Evolutionary conservation across 2,113 vertebrate species (phyloP).

Genomic region (Hydrochoerus hydrochaeris): DNA sequence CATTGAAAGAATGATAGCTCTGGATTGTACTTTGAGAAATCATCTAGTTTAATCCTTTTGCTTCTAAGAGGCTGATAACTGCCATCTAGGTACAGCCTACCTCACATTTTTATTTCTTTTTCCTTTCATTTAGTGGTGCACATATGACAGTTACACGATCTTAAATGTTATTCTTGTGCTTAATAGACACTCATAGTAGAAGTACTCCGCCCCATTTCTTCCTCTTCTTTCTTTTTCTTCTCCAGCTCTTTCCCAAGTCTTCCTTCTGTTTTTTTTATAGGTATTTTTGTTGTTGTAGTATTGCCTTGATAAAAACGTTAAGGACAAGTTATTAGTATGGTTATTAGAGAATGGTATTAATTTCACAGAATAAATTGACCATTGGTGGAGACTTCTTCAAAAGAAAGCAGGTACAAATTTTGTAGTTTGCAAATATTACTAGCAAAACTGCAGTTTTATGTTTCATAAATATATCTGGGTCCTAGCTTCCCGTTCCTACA

Average conservation of each 20-base stretch:
- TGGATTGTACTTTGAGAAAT: constrained; percentile 21
- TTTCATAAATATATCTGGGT: not conserved
- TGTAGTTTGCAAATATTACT: not conserved
- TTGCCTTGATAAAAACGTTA: not conserved
- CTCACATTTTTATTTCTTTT: not conserved
- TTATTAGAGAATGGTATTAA: not conserved
- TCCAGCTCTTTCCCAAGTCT: not conserved
- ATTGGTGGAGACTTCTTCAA: not conserved
- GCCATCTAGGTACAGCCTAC: not conserved
- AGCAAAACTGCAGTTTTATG: not conserved
- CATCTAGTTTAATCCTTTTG: constrained; percentile 27
- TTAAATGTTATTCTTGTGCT: not conserved
- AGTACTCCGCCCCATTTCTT: not conserved
- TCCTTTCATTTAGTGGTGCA: not conserved
- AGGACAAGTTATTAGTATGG: not conserved
- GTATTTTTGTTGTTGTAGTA: not conserved
- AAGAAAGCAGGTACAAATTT: not conserved
- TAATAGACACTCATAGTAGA: not conserved
- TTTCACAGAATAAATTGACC: not conserved
- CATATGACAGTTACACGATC: not conserved
- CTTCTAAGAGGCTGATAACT: constrained; percentile 20
- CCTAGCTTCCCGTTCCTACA: not conserved
- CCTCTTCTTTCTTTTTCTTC: not conserved
- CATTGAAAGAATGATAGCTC: constrained; percentile 17
- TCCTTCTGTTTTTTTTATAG: not conserved